Evolutionary conservation across 2,888 invertebrate species (phyloP).

Genomic region (Eudasyphora cyanicolor): DNA sequence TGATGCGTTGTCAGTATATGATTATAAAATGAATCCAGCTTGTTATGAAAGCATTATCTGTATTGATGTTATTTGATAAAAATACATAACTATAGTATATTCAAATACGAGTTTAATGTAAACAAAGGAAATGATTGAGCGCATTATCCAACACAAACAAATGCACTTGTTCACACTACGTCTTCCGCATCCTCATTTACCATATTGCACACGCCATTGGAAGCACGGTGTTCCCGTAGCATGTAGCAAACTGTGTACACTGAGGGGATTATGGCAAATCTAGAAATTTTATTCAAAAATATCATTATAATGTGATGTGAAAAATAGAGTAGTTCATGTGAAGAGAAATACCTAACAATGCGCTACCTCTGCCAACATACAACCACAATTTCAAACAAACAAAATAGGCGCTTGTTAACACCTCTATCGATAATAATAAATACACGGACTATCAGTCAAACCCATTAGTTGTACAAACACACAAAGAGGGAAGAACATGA

Average conservation of each 20-base stretch:
- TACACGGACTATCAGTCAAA: background rate
- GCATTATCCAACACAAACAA: background rate
- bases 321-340: background rate
- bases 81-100: background rate
- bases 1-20: too few relatives aligned
- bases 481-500: too few relatives aligned
- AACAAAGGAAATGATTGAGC: background rate
- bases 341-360: background rate
- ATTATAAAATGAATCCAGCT: too few relatives aligned
- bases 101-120: background rate
- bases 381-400: background rate
- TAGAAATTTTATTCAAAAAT: background rate
- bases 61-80: background rate
- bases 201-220: background rate
- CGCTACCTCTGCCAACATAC: background rate
- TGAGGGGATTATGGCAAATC: too few relatives aligned
- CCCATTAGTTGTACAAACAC: slow-evolving; percentile 7
- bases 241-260: too few relatives aligned
- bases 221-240: too few relatives aligned
- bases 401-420: background rate
- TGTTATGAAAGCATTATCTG: background rate
- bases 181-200: background rate
- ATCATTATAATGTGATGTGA: background rate
- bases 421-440: background rate
- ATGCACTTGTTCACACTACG: background rate